phyloP scores from a whole-genome alignment of 1,140 invertebrate species.

The Bombus consobrinus region DNA sequence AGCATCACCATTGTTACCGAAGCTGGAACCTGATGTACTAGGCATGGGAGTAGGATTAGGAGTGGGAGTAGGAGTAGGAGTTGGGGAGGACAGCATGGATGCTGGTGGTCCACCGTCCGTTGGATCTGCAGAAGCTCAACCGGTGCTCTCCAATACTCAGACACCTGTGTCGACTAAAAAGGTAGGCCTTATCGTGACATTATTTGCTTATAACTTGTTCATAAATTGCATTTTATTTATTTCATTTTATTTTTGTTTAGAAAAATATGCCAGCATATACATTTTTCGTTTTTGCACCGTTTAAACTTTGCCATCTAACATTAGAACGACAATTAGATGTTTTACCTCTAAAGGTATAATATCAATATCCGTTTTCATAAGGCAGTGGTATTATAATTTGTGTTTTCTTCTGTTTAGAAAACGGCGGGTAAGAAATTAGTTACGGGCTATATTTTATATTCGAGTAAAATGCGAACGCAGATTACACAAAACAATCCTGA shows the following conservation, averaged over 20 bases:
- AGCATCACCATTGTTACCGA: conserved; percentile 83
- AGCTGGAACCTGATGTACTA: conserved; percentile 84
- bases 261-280: conserved; percentile 83
- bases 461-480: conserved; percentile 96
- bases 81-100: conserved; percentile 82
- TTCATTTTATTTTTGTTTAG: conserved; percentile 69
- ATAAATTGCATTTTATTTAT: conserved; percentile 66
- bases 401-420: conserved; percentile 86
- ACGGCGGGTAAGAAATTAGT: conserved; percentile 93
- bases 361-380: conserved; percentile 48
- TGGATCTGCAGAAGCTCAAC: conserved; percentile 86
- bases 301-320: conserved; percentile 60
- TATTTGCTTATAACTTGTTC: conserved; percentile 68
- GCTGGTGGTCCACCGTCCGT: conserved; percentile 88
- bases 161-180: conserved; percentile 84
- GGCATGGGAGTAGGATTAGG: conserved; percentile 82
- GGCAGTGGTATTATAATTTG: conserved; percentile 76
- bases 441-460: conserved; percentile 99
- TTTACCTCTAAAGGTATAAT: conserved; percentile 54
- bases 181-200: conserved; percentile 75
- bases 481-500: conserved; percentile 96
- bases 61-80: conserved; percentile 84
- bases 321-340: conserved; percentile 63
- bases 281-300: conserved; percentile 75
- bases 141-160: conserved; percentile 82